These are phyloP conservation scores for Cottoperca gobio DNA, from an alignment of 2,797 vertebrate species.

Conservation along the genomic window DNA sequence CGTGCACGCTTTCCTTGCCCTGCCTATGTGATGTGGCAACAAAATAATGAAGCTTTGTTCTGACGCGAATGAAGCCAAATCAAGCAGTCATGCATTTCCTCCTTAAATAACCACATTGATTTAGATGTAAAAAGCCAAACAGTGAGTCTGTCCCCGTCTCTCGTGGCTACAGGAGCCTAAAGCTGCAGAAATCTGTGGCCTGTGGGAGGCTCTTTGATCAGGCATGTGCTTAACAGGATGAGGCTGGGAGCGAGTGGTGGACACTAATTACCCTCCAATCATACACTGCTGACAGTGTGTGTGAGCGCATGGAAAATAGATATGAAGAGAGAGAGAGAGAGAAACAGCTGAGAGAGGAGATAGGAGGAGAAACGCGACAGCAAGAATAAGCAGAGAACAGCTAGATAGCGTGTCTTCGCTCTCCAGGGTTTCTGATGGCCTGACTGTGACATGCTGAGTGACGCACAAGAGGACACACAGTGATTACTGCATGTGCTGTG, in stretches of 20 bases:
- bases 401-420: conserved; percentile 55
- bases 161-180: conserved; percentile 44
- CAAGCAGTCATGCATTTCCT: conserved; percentile 53
- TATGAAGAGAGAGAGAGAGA: conserved; percentile 24
- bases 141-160: conserved; percentile 35
- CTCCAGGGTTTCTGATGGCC: conserved; percentile 68
- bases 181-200: conserved; percentile 53
- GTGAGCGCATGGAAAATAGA: conserved; percentile 32
- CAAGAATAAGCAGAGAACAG: conserved; percentile 43
- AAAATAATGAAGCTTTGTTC: conserved; percentile 61
- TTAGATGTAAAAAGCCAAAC: conserved; percentile 68
- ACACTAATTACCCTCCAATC: conserved; percentile 77
- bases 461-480: conserved; percentile 48
- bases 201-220: conserved; percentile 73
- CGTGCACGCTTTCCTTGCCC: neutral
- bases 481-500: conserved; percentile 44
- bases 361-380: conserved; percentile 51
- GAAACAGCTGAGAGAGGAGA: conserved; percentile 44
- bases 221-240: conserved; percentile 72
- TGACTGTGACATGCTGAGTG: conserved; percentile 68
- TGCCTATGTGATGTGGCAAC: conserved; percentile 7
- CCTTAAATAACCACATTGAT: conserved; percentile 65
- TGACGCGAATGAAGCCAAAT: conserved; percentile 30
- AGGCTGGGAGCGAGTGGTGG: conserved; percentile 66
- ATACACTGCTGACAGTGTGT: conserved; percentile 61